A percentile compares a stretch with the other conserved stretches of the same genome.
Conservation (phyloP, 2,797 vertebrate genomes). For the Lepidocolaptes lacrymiger region DNA sequence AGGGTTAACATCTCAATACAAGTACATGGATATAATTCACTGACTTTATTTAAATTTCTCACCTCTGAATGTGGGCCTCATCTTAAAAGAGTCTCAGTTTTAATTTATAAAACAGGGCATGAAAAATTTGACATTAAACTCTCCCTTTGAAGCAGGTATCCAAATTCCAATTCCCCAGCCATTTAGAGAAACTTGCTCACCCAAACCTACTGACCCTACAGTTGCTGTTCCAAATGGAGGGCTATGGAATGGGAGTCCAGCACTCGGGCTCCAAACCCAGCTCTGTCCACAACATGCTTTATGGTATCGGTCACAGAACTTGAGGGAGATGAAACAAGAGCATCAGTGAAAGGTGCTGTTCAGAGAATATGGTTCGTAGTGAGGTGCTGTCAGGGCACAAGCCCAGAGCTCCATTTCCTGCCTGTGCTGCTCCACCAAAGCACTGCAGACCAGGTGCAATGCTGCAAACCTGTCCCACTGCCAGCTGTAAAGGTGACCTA, state of each 20-base stretch:
- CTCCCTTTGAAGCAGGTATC: background rate
- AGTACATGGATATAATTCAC: background rate
- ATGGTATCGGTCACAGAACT: background rate
- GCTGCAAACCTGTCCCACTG: background rate
- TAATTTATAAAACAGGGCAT: background rate
- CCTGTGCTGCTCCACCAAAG: background rate
- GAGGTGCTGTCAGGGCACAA: background rate
- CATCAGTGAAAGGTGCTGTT: background rate
- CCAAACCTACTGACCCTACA: background rate
- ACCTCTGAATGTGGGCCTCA: background rate
- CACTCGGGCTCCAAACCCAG: background rate
- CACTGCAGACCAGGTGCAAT: background rate
- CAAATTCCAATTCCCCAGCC: background rate
- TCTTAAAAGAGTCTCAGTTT: background rate
- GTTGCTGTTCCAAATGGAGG: background rate
- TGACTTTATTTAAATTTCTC: background rate
- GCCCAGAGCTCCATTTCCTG: background rate
- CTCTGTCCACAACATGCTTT: background rate
- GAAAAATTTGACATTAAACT: background rate
- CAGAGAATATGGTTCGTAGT: background rate
- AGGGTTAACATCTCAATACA: background rate
- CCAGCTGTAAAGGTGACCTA: background rate
- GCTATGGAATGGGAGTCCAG: background rate
- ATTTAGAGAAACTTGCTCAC: background rate
- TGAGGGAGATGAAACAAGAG: background rate